Percentiles rank a stretch among this genome's conserved stretches.
Conservation (phyloP, 2,113 vertebrate genomes). For the Corythaeola cristata region DNA sequence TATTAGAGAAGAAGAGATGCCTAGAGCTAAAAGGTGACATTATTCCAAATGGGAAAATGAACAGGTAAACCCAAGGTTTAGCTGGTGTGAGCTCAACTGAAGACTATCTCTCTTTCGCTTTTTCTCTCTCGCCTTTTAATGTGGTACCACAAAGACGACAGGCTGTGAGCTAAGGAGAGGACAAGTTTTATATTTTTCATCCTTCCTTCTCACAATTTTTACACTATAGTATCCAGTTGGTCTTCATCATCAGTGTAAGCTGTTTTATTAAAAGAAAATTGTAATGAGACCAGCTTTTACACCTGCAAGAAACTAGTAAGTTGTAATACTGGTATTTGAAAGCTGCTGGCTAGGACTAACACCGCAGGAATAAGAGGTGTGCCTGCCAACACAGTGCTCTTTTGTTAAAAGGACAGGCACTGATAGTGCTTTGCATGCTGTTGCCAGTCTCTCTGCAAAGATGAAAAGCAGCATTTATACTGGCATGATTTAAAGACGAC, state of each 20-base stretch:
- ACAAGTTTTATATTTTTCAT: not conserved
- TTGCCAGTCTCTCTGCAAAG: constrained; percentile 18
- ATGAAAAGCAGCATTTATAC: constrained; percentile 54
- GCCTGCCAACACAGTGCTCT: constrained; percentile 12
- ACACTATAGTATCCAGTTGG: not conserved
- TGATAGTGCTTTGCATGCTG: constrained; percentile 47
- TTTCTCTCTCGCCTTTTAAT: not conserved
- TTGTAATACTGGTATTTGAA: not conserved
- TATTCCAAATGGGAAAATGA: not conserved
- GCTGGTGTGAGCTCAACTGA: not conserved
- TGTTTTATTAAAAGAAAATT: not conserved
- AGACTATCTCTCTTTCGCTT: not conserved
- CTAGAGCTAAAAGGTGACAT: not conserved
- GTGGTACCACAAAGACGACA: not conserved
- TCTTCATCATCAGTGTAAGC: constrained; percentile 26
- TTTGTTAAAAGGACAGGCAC: constrained; percentile 26
- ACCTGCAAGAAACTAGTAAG: constrained; percentile 31
- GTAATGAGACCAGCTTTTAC: constrained; percentile 13
- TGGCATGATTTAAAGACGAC: constrained; percentile 24
- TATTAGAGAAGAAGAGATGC: not conserved
- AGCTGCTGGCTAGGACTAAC: constrained; percentile 18
- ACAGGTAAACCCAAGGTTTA: not conserved
- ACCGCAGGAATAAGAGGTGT: not conserved
- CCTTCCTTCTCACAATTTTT: not conserved
- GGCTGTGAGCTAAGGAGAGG: not conserved